phyloP scores from a whole-genome alignment of 2,797 vertebrate genomes.

The Lepidocolaptes lacrymiger region DNA sequence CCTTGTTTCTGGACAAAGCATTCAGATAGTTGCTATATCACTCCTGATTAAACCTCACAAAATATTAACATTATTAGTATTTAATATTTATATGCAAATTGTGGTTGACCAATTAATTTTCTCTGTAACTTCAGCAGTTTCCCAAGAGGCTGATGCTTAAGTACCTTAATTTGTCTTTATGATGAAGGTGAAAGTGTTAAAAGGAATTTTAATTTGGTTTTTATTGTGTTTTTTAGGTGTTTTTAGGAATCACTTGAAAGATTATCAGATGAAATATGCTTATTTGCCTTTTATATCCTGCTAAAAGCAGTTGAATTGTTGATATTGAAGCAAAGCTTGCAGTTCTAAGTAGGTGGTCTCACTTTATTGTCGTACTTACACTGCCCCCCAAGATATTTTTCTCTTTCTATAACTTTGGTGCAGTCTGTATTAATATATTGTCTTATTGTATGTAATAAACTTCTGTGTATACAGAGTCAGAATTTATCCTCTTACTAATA shows the following conservation, averaged over 20 bases:
- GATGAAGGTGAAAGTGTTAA: conserved; percentile 14
- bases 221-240: background rate
- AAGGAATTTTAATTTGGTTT: background rate
- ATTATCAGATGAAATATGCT: background rate
- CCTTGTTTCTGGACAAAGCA: background rate
- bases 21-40: background rate
- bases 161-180: conserved; percentile 23
- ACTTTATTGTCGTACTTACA: background rate
- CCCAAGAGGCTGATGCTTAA: conserved; percentile 11
- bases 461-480: background rate
- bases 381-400: background rate
- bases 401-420: background rate
- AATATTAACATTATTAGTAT: conserved; percentile 20
- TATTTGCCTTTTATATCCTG: background rate
- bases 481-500: background rate
- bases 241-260: background rate
- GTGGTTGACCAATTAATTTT: background rate
- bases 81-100: conserved; percentile 29
- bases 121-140: conserved; percentile 12
- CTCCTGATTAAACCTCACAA: background rate
- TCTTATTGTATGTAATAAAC: background rate
- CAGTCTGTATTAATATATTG: background rate
- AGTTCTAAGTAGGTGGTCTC: background rate
- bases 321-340: background rate
- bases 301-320: background rate